A percentile compares a stretch with the other conserved stretches of the same genome.
Evolutionary conservation across 2,113 vertebrate species (phyloP).

Genomic region (Malurus elegans): DNA sequence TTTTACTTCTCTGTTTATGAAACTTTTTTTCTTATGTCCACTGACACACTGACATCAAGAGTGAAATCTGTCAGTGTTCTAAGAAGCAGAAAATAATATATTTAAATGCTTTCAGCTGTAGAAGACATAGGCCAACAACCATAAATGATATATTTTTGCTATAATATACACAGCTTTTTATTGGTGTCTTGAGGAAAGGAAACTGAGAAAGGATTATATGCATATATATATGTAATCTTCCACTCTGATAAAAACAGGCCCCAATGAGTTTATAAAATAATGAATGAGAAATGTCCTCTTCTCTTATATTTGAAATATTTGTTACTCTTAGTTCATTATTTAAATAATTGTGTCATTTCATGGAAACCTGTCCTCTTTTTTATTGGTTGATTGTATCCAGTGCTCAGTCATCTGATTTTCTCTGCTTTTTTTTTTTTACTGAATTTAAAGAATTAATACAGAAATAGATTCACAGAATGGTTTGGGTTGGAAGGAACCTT

Average conservation of each 20-base stretch:
- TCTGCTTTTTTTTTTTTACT: neutral
- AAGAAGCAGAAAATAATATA: neutral
- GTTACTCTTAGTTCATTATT: neutral
- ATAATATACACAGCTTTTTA: neutral
- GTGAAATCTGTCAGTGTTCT: neutral
- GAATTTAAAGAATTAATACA: neutral
- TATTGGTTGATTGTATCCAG: neutral
- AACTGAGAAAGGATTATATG: neutral
- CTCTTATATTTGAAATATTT: neutral
- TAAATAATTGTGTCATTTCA: neutral
- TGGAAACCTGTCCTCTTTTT: neutral
- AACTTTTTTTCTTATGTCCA: neutral
- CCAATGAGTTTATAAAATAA: neutral
- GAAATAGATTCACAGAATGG: neutral
- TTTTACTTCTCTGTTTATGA: neutral
- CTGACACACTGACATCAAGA: neutral
- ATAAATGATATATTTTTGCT: neutral
- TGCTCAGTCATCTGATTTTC: neutral
- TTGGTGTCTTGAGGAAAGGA: neutral
- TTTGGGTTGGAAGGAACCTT: neutral
- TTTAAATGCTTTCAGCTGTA: neutral
- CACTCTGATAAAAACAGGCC: neutral
- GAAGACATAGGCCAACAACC: neutral
- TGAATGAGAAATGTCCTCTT: neutral
- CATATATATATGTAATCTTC: neutral